Percentiles rank a stretch among this genome's conserved stretches.
phyloP scores from a whole-genome alignment of 2,113 vertebrate species.

The Silurus meridionalis region DNA sequence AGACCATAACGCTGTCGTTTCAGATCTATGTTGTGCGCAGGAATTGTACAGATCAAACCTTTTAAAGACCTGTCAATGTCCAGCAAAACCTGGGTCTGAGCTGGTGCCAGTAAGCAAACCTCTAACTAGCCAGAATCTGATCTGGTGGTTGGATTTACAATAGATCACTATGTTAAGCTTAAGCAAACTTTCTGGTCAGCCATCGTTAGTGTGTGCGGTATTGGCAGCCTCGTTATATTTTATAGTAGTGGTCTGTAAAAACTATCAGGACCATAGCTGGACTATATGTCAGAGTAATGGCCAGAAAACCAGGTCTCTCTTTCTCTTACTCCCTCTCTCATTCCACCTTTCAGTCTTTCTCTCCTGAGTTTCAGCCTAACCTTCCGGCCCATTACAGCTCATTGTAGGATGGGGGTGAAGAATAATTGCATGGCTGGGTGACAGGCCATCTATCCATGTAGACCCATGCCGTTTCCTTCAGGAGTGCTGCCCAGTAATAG shows the following conservation, averaged over 20 bases:
- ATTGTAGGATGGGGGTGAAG: slow-evolving; percentile 55
- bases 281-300: slow-evolving; percentile 44
- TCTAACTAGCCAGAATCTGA: slow-evolving; percentile 7
- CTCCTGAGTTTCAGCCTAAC: slow-evolving; percentile 40
- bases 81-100: not conserved
- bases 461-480: slow-evolving; percentile 48
- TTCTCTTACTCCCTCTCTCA: slow-evolving; percentile 25
- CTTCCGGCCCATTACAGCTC: slow-evolving; percentile 54
- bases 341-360: slow-evolving; percentile 32
- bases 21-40: not conserved
- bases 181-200: slow-evolving; percentile 41
- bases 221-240: slow-evolving; percentile 47
- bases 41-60: not conserved
- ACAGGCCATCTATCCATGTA: slow-evolving; percentile 53
- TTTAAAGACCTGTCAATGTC: slow-evolving; percentile 21
- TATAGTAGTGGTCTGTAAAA: slow-evolving; percentile 45
- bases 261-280: slow-evolving; percentile 35
- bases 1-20: slow-evolving; percentile 7
- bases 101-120: slow-evolving; percentile 9
- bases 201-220: slow-evolving; percentile 42
- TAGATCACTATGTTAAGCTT: slow-evolving; percentile 36
- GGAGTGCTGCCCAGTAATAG: slow-evolving; percentile 51
- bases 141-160: slow-evolving; percentile 24
- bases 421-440: slow-evolving; percentile 56
- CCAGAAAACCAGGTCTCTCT: slow-evolving; percentile 27